A percentile compares a stretch with the other conserved stretches of the same genome.
Conservation (phyloP, 2,888 invertebrate genomes). For the Osmoderma eremita region DNA sequence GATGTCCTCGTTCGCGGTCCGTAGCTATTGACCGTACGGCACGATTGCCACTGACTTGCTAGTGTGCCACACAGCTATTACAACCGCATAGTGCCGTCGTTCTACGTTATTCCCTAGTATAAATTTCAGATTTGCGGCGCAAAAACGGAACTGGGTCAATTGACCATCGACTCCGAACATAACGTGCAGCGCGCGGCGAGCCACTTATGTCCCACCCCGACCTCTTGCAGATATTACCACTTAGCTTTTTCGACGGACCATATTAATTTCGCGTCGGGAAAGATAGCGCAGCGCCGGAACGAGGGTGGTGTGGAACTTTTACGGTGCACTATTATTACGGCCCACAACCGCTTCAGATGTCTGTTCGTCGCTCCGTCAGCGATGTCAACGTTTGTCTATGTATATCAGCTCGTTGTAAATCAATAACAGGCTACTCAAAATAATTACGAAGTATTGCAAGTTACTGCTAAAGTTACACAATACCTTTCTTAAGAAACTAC, state of each 20-base stretch:
- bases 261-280: conserved; percentile 21
- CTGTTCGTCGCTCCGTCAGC: too few relatives aligned
- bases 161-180: conserved; percentile 19
- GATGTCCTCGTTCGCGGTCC: too few relatives aligned
- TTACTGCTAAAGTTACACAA: too few relatives aligned
- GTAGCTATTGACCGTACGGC: background rate
- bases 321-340: too few relatives aligned
- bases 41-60: background rate
- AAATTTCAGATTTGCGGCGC: conserved; percentile 18
- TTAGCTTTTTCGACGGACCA: conserved; percentile 15
- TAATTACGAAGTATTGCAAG: too few relatives aligned
- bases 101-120: conserved; percentile 15
- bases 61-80: background rate
- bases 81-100: background rate
- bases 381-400: too few relatives aligned
- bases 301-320: too few relatives aligned
- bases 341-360: too few relatives aligned
- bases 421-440: too few relatives aligned
- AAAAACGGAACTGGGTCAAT: conserved; percentile 26
- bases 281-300: background rate
- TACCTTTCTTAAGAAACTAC: too few relatives aligned
- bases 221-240: conserved; percentile 25
- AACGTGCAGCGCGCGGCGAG: background rate
- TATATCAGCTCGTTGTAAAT: too few relatives aligned
- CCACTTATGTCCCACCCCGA: background rate